Percentiles rank a stretch among this genome's conserved stretches.
Conservation (phyloP, 2,113 vertebrate genomes). For the Sorex fumeus region DNA sequence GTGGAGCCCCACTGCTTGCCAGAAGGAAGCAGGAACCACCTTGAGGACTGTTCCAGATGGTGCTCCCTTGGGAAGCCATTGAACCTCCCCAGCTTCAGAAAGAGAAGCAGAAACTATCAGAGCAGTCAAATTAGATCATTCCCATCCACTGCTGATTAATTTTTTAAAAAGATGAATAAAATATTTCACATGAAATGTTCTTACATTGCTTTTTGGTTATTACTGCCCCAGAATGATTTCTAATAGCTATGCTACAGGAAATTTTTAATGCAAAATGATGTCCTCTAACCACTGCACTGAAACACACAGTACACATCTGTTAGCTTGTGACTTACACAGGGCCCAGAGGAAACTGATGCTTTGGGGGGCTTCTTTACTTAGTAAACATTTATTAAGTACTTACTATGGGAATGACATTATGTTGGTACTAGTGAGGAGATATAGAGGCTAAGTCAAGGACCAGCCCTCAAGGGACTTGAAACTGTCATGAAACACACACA, state of each 20-base stretch:
- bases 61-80: conserved; percentile 23
- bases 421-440: neutral
- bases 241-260: neutral
- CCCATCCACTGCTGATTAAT: conserved; percentile 55
- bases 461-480: neutral
- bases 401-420: neutral
- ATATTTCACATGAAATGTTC: conserved; percentile 19
- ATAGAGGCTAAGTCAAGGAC: neutral
- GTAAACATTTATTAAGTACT: neutral
- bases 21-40: conserved; percentile 6
- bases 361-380: neutral
- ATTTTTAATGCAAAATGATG: neutral
- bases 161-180: conserved; percentile 61
- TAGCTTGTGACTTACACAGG: neutral
- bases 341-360: neutral
- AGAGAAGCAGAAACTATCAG: conserved; percentile 16
- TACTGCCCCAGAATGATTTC: conserved; percentile 46
- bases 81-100: conserved; percentile 26
- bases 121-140: conserved; percentile 49
- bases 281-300: neutral
- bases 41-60: neutral
- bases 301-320: neutral
- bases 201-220: conserved; percentile 44
- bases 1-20: neutral
- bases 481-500: too few species aligned